Conservation (phyloP, 2,888 invertebrate genomes). For the Teleiodes luculella region DNA sequence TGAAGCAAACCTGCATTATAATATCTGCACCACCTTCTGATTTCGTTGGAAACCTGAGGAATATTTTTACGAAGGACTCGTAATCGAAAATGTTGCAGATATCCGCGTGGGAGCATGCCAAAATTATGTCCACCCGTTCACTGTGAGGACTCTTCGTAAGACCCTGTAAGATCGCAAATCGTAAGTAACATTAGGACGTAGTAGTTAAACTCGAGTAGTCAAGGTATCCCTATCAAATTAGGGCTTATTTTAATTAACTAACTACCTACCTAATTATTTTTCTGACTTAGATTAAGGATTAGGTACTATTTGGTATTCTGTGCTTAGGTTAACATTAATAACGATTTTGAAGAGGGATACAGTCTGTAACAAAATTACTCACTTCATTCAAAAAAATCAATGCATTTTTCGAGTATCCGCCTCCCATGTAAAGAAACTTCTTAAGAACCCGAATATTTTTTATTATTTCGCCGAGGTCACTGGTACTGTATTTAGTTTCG, state of each 20-base stretch:
- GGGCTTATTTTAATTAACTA: background rate
- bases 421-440: constrained; percentile 65
- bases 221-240: too few species aligned
- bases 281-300: too few species aligned
- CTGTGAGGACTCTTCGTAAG: constrained; percentile 38
- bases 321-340: too few species aligned
- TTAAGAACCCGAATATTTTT: constrained; percentile 64
- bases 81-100: constrained; percentile 64
- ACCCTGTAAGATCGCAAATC: constrained; percentile 37
- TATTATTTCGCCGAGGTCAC: constrained; percentile 57
- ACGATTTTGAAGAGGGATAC: too few species aligned
- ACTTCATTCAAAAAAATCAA: constrained; percentile 64
- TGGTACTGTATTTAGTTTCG: constrained; percentile 51
- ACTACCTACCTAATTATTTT: background rate
- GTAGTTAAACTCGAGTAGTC: too few species aligned
- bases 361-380: too few species aligned
- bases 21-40: constrained; percentile 41
- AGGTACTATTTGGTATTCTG: too few species aligned
- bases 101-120: constrained; percentile 58
- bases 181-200: too few species aligned
- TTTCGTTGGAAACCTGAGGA: constrained; percentile 57
- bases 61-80: constrained; percentile 46
- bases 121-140: constrained; percentile 56
- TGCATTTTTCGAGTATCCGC: constrained; percentile 53
- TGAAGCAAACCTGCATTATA: constrained; percentile 43